Conservation (phyloP, 1,140 invertebrate species). For the Brachionus rotundiformis region DNA sequence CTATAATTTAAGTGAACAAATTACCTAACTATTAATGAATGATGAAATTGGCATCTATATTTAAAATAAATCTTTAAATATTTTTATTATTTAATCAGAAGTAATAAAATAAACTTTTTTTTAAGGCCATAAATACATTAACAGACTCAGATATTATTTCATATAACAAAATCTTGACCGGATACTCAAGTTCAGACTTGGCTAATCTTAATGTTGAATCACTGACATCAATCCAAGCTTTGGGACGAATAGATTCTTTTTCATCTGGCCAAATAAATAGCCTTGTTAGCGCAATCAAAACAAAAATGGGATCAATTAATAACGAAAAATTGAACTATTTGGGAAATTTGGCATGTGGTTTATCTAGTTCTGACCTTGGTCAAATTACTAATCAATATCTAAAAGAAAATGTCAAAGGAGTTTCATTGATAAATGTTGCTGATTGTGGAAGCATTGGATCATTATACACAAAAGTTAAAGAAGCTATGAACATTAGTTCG, state of each 20-base stretch:
- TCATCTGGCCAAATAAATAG: not conserved
- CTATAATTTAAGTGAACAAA: no score
- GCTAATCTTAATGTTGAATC: not conserved
- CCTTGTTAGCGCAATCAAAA: not conserved
- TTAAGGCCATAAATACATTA: not conserved
- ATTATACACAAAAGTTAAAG: not conserved
- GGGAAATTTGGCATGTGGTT: slow-evolving; percentile 21
- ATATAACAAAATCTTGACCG: not conserved
- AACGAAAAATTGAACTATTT: not conserved
- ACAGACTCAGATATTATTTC: not conserved
- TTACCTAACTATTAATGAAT: no score
- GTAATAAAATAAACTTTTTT: no score
- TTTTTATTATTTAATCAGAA: no score
- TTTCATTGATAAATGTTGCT: not conserved
- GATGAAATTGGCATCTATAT: no score
- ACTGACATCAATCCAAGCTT: not conserved
- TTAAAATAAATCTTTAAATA: no score
- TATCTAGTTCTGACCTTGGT: not conserved
- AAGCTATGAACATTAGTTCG: not conserved
- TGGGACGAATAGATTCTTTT: slow-evolving; percentile 1
- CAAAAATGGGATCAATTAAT: not conserved
- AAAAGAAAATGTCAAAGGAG: not conserved
- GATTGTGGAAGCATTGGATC: not conserved
- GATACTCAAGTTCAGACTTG: not conserved
- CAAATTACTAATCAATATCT: not conserved